A percentile compares a stretch with the other conserved stretches of the same genome.
Conservation (phyloP, 2,888 invertebrate genomes). For the Hyles lineata region DNA sequence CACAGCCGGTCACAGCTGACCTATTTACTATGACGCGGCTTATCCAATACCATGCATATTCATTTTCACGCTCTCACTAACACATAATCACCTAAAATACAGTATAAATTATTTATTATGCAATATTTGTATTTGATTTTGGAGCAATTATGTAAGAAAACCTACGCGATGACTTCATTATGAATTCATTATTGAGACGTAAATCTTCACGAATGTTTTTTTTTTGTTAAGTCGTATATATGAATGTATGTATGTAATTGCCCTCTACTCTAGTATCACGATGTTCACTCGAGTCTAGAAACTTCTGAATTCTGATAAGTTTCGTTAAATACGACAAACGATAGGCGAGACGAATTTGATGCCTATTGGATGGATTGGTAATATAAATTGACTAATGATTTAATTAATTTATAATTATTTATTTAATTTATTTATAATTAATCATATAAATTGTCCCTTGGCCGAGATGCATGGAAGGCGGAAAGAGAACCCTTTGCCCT, state of each 20-base stretch:
- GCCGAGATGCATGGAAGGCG: too few relatives aligned
- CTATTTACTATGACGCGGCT: conserved; percentile 15
- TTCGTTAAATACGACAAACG: too few relatives aligned
- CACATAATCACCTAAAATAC: conserved; percentile 15
- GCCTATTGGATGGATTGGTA: too few relatives aligned
- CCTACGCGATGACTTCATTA: neutral
- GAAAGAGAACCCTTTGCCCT: too few relatives aligned
- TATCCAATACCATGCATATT: conserved; percentile 22
- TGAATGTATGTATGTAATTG: neutral
- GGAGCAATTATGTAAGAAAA: neutral
- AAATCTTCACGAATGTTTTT: neutral
- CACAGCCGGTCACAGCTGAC: conserved; percentile 2
- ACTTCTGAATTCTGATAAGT: too few relatives aligned
- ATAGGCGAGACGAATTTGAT: too few relatives aligned
- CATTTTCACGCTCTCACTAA: conserved; percentile 22
- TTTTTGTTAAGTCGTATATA: neutral
- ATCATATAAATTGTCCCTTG: too few relatives aligned
- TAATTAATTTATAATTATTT: too few relatives aligned
- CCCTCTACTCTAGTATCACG: too few relatives aligned
- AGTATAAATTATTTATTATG: neutral
- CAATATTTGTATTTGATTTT: neutral
- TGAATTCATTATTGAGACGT: neutral
- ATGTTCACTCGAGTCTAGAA: too few relatives aligned
- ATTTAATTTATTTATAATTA: too few relatives aligned
- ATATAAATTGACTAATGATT: too few relatives aligned